Evolutionary conservation across 2,888 invertebrate species (phyloP).

Genomic region (Selenia dentaria): DNA sequence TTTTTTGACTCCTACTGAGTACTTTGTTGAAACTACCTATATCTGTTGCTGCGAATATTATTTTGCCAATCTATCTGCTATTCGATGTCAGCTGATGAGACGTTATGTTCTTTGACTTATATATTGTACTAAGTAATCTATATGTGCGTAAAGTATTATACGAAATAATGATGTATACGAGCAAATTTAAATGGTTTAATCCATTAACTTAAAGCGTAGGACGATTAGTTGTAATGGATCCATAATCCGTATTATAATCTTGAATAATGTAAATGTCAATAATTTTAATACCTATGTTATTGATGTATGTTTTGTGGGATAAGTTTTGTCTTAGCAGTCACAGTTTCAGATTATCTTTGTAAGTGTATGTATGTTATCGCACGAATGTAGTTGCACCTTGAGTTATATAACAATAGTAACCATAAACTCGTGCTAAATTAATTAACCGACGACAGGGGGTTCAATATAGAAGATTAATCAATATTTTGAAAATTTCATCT

Average conservation of each 20-base stretch:
- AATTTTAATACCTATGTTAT: conserved; percentile 7
- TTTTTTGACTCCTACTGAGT: too few relatives aligned
- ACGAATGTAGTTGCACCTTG: conserved; percentile 15
- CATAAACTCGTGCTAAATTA: too few relatives aligned
- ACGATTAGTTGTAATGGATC: conserved; percentile 16
- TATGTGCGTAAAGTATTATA: conserved; percentile 31
- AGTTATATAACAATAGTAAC: too few relatives aligned
- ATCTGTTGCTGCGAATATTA: too few relatives aligned
- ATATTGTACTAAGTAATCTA: conserved; percentile 8
- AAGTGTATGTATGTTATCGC: conserved; percentile 5
- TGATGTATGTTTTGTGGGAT: conserved; percentile 7
- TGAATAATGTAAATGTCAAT: conserved; percentile 13
- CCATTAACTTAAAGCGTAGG: conserved; percentile 17
- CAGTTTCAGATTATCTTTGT: conserved; percentile 3
- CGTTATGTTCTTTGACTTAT: conserved; percentile 22
- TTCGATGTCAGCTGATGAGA: conserved; percentile 8
- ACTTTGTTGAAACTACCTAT: too few relatives aligned
- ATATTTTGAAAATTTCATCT: too few relatives aligned
- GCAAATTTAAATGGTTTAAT: conserved; percentile 27
- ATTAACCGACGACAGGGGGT: too few relatives aligned
- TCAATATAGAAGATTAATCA: too few relatives aligned
- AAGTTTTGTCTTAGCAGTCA: conserved; percentile 11
- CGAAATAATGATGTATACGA: conserved; percentile 36
- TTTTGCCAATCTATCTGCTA: too few relatives aligned
- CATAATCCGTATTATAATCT: conserved; percentile 2